Evolutionary conservation across 37 sponge, comb jelly and placozoan species (phyloP), one percentile per base, ranked within the genome.

Genomic region (Geodia barretti): DNA sequence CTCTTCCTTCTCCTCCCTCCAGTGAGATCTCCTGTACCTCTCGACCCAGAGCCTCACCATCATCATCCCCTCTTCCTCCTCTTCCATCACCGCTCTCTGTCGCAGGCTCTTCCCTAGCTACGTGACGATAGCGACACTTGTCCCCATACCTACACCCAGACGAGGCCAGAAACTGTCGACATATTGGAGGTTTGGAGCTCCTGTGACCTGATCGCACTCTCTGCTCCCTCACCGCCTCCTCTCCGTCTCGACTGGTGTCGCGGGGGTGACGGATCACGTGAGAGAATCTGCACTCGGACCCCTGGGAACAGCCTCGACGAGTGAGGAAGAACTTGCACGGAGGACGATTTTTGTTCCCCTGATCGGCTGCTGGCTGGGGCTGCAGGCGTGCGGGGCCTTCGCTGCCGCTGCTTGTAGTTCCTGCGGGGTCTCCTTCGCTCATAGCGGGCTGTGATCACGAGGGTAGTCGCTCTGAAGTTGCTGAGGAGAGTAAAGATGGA

Each of bases 11-110:
- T 36, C 73, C 34, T 72, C n/a, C 62, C 42, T 9, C 59, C 68
- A 34, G 0, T 41, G 24, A 39, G 21, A 62, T 29, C 41, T 65
- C 68, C 39, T 4, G 4, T 68, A 32, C 68, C 7, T 43, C 37
- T 43, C 35, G 62, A 14, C 35, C 19, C 77, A 21, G 62, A 60
- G 35, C 24, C 63, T 76, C 77, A 29, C 63, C 19, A 20, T 35
- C 34, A 29, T 28, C 38, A 4, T 2, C 63, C 36, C 37, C 19
- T 35, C 68, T 64, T 65, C 68, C 47, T 37, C 38, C 68, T 33
- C 79, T 65, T 68, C 33, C 68, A 5, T 64, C 32, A 42, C 32
- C 79, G 8, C 78, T 61, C 78, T 60, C 78, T 61, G 64, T 77
- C 78, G 3, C 78, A 20, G 64, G n/a, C 3, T 37, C 29, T 64